Conservation (phyloP, 2,113 vertebrate genomes). For the Hyperoodon ampullatus region DNA sequence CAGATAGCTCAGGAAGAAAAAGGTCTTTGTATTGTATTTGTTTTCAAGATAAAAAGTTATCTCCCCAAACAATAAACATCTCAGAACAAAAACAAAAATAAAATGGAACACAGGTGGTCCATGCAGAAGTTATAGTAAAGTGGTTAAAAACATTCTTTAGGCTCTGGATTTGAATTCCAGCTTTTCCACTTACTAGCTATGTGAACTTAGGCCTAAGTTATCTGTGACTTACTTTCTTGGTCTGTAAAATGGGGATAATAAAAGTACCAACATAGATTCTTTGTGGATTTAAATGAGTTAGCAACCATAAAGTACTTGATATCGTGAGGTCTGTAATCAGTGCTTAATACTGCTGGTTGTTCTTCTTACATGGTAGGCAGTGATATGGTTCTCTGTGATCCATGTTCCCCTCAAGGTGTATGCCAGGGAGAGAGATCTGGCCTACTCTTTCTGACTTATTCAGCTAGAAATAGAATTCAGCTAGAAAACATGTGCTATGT, state of each 20-base stretch:
- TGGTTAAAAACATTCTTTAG: background rate
- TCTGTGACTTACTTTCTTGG: background rate
- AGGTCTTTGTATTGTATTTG: background rate
- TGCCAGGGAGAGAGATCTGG: background rate
- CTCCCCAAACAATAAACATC: background rate
- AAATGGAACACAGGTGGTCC: background rate
- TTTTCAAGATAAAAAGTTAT: slow-evolving; percentile 4
- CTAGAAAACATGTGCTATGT: background rate
- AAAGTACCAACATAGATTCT: background rate
- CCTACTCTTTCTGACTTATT: background rate
- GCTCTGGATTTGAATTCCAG: background rate
- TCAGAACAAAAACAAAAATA: background rate
- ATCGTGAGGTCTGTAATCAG: background rate
- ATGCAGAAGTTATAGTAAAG: background rate
- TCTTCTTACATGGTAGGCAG: background rate
- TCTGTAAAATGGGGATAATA: background rate
- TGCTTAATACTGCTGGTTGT: background rate
- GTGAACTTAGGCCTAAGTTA: background rate
- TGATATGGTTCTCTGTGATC: background rate
- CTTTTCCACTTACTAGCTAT: background rate
- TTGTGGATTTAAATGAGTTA: background rate
- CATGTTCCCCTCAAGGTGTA: background rate
- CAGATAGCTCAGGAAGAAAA: background rate
- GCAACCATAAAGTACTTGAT: background rate
- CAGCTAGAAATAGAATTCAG: background rate